phyloP scores from a whole-genome alignment of 2,888 invertebrate species.

The Dynastes tityus region DNA sequence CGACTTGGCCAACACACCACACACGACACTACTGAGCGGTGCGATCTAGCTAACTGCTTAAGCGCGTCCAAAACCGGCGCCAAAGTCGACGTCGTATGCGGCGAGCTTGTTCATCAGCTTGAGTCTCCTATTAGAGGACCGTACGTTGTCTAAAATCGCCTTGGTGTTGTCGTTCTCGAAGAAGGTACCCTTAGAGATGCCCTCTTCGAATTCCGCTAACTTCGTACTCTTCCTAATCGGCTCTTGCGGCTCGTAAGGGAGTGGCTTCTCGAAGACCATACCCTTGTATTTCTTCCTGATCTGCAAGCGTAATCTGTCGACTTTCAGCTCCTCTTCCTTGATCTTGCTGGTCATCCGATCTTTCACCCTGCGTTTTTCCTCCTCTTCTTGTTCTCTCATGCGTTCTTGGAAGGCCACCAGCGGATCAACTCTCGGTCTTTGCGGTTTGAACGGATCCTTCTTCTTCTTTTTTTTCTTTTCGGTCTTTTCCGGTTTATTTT shows the following conservation, averaged over 20 bases:
- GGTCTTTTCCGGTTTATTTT: constrained; percentile 56
- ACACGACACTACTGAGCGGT: constrained; percentile 30
- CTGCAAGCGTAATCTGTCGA: constrained; percentile 64
- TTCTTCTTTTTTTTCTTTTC: constrained; percentile 60
- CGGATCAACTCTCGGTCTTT: constrained; percentile 63
- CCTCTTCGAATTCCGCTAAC: constrained; percentile 65
- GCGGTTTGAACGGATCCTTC: constrained; percentile 55
- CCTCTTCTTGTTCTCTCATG: constrained; percentile 61
- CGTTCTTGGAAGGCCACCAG: constrained; percentile 58
- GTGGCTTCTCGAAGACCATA: constrained; percentile 65
- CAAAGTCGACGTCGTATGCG: constrained; percentile 39
- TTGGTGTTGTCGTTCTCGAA: constrained; percentile 68
- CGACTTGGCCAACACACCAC: constrained; percentile 20
- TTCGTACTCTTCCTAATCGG: constrained; percentile 67
- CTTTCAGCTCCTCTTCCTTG: constrained; percentile 65
- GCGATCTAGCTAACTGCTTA: constrained; percentile 20
- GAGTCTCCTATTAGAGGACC: constrained; percentile 55
- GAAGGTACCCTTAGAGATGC: constrained; percentile 67
- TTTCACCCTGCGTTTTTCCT: constrained; percentile 66
- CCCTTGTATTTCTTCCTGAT: constrained; percentile 66
- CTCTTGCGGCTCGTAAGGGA: constrained; percentile 65
- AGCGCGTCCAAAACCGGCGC: constrained; percentile 16
- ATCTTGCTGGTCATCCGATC: constrained; percentile 64
- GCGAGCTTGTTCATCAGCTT: constrained; percentile 48
- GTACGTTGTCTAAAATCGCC: constrained; percentile 66